Evolutionary conservation across 2,888 invertebrate species (phyloP), one percentile per base, ranked within the genome.

Genomic region (Gastrophysa polygoni): DNA sequence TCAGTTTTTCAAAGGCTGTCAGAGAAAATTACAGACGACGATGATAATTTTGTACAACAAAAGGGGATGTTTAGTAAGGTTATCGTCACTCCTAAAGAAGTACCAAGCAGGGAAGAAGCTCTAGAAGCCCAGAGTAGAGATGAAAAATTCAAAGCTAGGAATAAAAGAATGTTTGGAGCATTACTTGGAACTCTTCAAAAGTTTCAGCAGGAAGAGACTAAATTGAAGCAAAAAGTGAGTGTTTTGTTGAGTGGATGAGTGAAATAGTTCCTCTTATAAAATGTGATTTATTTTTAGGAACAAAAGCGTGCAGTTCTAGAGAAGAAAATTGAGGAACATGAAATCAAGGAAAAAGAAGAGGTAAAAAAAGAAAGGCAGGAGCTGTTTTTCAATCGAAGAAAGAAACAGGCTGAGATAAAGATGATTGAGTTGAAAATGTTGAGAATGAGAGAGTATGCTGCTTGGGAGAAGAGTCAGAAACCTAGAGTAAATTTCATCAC

Each of bases 101-200:
- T 92, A 50, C 95, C 95, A n/a, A 92, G 94, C 16, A 84, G 93
- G 28, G 89, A 91, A 78, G 91, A 92, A 78, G 91, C 91, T 28
- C 85, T 90, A 68, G 90, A 90, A 64, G 95, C 91, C 49, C 95
- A 93, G 81, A 91, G 89, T 50, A 76, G 73, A 63, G 96, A 96
- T 80, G 91, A 91, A 68, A 89, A 91, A 75, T 93, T 90, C 16
- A 85, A 88, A 63, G 91, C 87, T 20, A 85, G 98, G 69, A 98
- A 98, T 82, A 87, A 92, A 67, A 87, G 98, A 60, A 98, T 99
- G 91, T 98, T 99, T 83, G 97, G 98, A 7, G 91, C 96, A 17
- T 84, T 99, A 46, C 82, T 98, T 57, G 98, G 98, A 3, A 98
- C 98, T 11, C 82, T 99, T 71, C 95, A 96, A 78, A 95, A 94